Evolutionary conservation across 2,797 vertebrate genomes (phyloP).

Genomic region (Syngnathus acus): DNA sequence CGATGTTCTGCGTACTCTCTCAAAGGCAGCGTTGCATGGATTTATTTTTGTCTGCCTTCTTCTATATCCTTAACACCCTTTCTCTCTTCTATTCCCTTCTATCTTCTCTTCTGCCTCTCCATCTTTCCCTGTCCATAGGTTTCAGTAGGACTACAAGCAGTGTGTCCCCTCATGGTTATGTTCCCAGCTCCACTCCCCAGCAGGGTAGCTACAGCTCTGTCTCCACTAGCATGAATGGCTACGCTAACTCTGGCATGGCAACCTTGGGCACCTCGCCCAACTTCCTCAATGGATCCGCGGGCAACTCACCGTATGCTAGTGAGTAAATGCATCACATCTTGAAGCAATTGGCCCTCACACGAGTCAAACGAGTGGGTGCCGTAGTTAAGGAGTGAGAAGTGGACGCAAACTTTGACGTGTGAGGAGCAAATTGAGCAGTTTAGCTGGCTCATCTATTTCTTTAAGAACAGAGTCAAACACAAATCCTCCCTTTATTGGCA

Average conservation of each 20-base stretch:
- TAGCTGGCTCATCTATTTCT: conserved; percentile 66
- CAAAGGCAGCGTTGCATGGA: conserved; percentile 44
- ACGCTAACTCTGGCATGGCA: conserved; percentile 92
- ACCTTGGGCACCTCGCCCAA: conserved; percentile 92
- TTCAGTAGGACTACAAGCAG: conserved; percentile 95
- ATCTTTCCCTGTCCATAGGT: conserved; percentile 67
- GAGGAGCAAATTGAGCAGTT: conserved; percentile 43
- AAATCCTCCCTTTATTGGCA: conserved; percentile 64
- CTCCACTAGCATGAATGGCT: conserved; percentile 95
- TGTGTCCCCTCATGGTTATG: conserved; percentile 92
- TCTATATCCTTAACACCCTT: conserved; percentile 46
- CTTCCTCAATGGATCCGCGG: conserved; percentile 95
- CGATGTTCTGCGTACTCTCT: conserved; percentile 5
- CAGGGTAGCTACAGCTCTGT: conserved; percentile 94
- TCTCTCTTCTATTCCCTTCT: conserved; percentile 21
- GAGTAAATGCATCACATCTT: conserved; percentile 64
- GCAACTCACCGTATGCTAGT: conserved; percentile 98
- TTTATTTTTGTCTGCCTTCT: conserved; percentile 49
- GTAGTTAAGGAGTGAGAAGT: conserved; percentile 10
- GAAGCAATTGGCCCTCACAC: neutral
- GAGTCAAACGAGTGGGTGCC: neutral
- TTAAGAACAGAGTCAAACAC: conserved; percentile 66
- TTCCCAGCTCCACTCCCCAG: conserved; percentile 93
- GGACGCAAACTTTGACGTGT: conserved; percentile 22
- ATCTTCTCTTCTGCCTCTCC: conserved; percentile 12